Conservation (phyloP, 30 jellyfish, hydroid and myxozoan genomes). For the Hydractinia symbiolongicarpus region DNA sequence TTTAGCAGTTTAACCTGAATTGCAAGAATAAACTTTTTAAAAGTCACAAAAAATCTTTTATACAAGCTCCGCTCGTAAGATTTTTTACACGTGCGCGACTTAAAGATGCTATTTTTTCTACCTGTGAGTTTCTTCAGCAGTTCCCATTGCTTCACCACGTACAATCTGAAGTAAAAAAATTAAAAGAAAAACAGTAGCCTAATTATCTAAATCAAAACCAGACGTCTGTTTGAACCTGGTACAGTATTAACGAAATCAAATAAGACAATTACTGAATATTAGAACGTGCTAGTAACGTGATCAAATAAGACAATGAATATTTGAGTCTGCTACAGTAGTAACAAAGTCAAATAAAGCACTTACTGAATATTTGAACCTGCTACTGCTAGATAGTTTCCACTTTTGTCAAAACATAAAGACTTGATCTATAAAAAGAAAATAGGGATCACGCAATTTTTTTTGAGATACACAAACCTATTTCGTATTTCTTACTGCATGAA, state of each 20-base stretch:
- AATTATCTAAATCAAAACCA: background rate
- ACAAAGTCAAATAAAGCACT: constrained; percentile 8
- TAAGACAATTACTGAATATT: constrained; percentile 59
- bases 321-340: background rate
- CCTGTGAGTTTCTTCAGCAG: constrained; percentile 69
- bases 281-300: constrained; percentile 64
- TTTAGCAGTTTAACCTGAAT: no score
- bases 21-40: no score
- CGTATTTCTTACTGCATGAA: background rate
- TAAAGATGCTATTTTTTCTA: constrained; percentile 18
- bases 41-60: no score
- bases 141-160: constrained; percentile 94
- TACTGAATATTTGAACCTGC: constrained; percentile 92
- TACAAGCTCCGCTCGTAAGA: background rate
- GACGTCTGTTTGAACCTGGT: background rate
- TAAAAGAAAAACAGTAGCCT: background rate
- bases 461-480: background rate
- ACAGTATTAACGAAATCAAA: background rate
- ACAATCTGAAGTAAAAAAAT: constrained; percentile 41
- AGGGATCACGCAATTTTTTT: background rate
- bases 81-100: background rate
- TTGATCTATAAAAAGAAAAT: constrained; percentile 36
- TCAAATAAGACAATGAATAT: background rate
- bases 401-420: constrained; percentile 76
- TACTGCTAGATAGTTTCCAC: constrained; percentile 97